These are phyloP conservation scores for Alosa alosa DNA, from an alignment of 2,113 vertebrate species.

Conservation along the genomic window DNA sequence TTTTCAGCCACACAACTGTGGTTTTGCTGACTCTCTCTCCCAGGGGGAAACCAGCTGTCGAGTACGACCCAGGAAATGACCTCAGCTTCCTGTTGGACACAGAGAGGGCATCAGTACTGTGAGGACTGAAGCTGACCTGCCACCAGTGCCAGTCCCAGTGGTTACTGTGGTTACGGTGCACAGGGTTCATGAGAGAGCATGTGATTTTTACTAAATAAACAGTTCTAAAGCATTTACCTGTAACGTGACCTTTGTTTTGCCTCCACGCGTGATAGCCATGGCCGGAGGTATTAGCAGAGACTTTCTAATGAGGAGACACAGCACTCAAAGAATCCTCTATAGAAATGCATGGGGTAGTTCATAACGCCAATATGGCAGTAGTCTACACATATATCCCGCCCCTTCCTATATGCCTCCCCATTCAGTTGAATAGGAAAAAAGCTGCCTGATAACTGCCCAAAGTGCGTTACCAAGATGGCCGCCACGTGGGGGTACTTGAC, in stretches of 20 bases:
- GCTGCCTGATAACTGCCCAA: too few species aligned
- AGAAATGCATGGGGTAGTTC: too few species aligned
- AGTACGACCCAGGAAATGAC: conserved; percentile 78
- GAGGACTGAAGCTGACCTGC: neutral
- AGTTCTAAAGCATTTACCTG: neutral
- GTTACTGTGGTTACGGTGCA: neutral
- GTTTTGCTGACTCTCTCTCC: neutral
- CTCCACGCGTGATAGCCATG: too few species aligned
- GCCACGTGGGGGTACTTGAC: too few species aligned
- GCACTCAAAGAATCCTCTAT: too few species aligned
- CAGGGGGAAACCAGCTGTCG: conserved; percentile 72
- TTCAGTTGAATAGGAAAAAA: too few species aligned
- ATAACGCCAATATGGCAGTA: too few species aligned
- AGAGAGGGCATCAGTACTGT: conserved; percentile 22
- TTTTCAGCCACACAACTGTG: conserved; percentile 31
- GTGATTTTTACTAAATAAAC: neutral
- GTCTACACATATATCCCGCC: too few species aligned
- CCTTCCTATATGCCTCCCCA: too few species aligned
- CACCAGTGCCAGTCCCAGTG: neutral
- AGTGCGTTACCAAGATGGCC: too few species aligned
- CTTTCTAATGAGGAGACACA: too few species aligned
- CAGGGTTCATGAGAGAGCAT: neutral
- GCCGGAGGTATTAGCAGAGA: too few species aligned
- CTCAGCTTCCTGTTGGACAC: conserved; percentile 78
- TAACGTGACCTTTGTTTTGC: neutral